Evolutionary conservation across 2,113 vertebrate genomes (phyloP).

Genomic region (Chamaetylas fuelleborni): DNA sequence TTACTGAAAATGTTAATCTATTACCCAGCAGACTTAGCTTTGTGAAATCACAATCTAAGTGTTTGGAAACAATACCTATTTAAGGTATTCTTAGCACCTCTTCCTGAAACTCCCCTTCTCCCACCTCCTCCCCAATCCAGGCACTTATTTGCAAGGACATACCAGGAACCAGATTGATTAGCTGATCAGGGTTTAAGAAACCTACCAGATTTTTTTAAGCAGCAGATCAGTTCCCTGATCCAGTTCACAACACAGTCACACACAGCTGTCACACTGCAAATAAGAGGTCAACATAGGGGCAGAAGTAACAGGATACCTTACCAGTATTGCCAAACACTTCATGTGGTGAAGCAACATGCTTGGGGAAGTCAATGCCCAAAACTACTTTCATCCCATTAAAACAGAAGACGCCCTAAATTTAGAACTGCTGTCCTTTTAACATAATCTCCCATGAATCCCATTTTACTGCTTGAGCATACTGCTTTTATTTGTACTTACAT

Average conservation of each 20-base stretch:
- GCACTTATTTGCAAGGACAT: not conserved
- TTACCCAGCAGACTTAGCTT: not conserved
- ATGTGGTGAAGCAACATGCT: not conserved
- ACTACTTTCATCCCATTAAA: conserved; percentile 14
- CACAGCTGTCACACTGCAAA: conserved; percentile 42
- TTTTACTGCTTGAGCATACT: not conserved
- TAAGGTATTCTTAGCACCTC: not conserved
- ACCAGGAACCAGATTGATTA: not conserved
- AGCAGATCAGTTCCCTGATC: conserved; percentile 24
- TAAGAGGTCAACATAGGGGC: conserved; percentile 7
- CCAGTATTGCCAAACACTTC: conserved; percentile 30
- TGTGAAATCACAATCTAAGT: not conserved
- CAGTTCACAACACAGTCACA: not conserved
- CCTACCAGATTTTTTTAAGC: conserved; percentile 8
- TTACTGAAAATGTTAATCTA: conserved; percentile 37
- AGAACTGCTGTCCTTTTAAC: not conserved
- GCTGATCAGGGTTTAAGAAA: not conserved
- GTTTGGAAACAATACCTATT: not conserved
- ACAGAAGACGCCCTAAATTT: conserved; percentile 6
- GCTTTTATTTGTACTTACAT: not conserved
- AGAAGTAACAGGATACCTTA: conserved; percentile 46
- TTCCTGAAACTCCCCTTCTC: not conserved
- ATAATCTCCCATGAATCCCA: not conserved
- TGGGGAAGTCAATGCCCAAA: conserved; percentile 12
- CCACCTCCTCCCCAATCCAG: not conserved